Evolutionary conservation across 1,140 invertebrate genomes (phyloP), one percentile per base, ranked within the genome.

Genomic region (Trinorchestia longiramus): DNA sequence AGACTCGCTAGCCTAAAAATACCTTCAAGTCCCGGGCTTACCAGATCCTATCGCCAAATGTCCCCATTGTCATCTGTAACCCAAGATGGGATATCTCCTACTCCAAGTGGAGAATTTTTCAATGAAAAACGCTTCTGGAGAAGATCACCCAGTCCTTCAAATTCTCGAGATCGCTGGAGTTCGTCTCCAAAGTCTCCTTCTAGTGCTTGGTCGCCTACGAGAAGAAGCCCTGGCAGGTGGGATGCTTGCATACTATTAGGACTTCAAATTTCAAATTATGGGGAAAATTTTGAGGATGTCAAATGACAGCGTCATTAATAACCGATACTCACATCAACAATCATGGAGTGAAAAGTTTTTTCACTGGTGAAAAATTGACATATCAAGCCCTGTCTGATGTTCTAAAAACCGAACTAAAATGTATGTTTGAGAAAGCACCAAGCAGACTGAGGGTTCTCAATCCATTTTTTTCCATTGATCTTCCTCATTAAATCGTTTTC

Each of bases 101-200:
- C 92, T 43, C 92, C 92, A 6, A 42, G 43, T 47, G 92, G 43
- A 47, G 92, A 94, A 40, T 94, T 45, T 11, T 45, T 43, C 36
- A 45, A 23, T 23, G 92, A 94, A 19, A 94, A 94, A 47, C 92
- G 44, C 43, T 47, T 94, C 40, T 94, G 92, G 92, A 94, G 92
- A 94, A 42, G 92, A 40, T 94, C 92, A 19, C 92, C 92, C 40
- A 94, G 92, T 94, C 92, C 92, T 94, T 44, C 92, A 42, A 47
- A 23, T 44, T 45, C 43, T 43, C 41, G 92, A 45, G 92, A 94
- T 45, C 92, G 92, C 43, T 94, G 92, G 92, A 94, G 43, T 47
- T 43, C 92, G 36, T 44, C 92, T 8, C 92, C 43, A 11, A 94
- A 47, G 44, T 47, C 43, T n/a, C 44, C 44, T n/a, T 40, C 92